Base-by-base conservation (phyloP, 2,888 invertebrate genomes). In the Chalcis sispes region DNA sequence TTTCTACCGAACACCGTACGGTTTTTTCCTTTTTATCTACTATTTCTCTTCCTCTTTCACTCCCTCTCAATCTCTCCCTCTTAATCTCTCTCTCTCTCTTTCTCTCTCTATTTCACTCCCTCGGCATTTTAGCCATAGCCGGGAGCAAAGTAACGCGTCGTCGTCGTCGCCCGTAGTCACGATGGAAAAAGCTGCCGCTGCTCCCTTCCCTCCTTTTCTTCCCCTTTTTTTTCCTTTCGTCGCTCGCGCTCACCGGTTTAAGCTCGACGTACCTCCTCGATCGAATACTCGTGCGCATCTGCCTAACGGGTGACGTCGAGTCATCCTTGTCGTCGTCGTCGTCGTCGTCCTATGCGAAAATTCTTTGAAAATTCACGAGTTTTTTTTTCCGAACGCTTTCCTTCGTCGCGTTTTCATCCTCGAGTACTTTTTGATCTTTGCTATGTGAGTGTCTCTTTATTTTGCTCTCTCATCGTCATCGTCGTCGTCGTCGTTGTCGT, bases 351-450 rank as follows among this genome's bases (percentile, higher is more conserved):
- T 20, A 25, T 10, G 64, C 50, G 32, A 65, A 64, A 70, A 50
- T 64, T 48, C 46, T 70, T 75, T 64, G 58, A 70, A 70, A 69
- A 48, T 79, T 54, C 52, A 54, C 46, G 36, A 54, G 48, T 27
- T 64, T 27, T 52, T 23, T 62, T 29, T 42, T 20, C 27, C 29
- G 18, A 32, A 1, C 58, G 32, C 29, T n/a, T n/a, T n/a, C n/a
- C n/a, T n/a, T n/a, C n/a, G 27, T 36, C 13, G 25, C 18, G n/a
- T n/a, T 52, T 36, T 58, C 58, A 48, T 72, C 36, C 32, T 48
- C 72, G 18, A 72, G 62, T 42, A 36, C 65, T 50, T 72, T 66
- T 66, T 72, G 59, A 72, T 72, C 65, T 66, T 40, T 40, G 36
- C n/a, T n/a, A n/a, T n/a, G n/a, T n/a, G n/a, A n/a, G n/a, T n/a